Evolutionary conservation across 2,113 vertebrate genomes (phyloP).

Genomic region (Spheniscus mendiculus): DNA sequence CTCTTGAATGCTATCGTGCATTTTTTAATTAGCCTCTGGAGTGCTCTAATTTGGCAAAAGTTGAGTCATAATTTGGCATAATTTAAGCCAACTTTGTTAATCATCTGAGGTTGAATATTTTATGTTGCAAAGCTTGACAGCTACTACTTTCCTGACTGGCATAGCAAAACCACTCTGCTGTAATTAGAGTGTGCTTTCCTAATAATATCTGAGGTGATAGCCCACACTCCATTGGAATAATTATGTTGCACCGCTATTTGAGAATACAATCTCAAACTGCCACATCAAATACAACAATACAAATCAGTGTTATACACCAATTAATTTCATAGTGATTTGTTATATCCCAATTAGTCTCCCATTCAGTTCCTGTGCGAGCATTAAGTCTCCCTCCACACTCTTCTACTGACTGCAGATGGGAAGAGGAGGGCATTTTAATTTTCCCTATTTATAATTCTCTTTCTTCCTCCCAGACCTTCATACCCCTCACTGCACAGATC

Average conservation of each 20-base stretch:
- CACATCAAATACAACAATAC: not conserved
- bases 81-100: not conserved
- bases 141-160: not conserved
- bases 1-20: fast-evolving
- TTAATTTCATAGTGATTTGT: not conserved
- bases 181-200: not conserved
- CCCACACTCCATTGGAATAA: not conserved
- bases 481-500: not conserved
- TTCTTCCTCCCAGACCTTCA: not conserved
- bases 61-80: not conserved
- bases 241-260: not conserved
- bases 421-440: not conserved
- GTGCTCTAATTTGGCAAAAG: not conserved
- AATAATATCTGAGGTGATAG: not conserved
- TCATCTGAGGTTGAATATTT: not conserved
- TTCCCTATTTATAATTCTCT: not conserved
- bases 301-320: not conserved
- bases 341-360: not conserved
- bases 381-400: not conserved
- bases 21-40: not conserved
- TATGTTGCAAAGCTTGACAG: not conserved
- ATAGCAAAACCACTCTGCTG: not conserved
- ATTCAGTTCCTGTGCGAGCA: not conserved
- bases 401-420: not conserved
- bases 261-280: not conserved